Conservation (phyloP, 2,797 vertebrate species). For the Echiichthys vipera region DNA sequence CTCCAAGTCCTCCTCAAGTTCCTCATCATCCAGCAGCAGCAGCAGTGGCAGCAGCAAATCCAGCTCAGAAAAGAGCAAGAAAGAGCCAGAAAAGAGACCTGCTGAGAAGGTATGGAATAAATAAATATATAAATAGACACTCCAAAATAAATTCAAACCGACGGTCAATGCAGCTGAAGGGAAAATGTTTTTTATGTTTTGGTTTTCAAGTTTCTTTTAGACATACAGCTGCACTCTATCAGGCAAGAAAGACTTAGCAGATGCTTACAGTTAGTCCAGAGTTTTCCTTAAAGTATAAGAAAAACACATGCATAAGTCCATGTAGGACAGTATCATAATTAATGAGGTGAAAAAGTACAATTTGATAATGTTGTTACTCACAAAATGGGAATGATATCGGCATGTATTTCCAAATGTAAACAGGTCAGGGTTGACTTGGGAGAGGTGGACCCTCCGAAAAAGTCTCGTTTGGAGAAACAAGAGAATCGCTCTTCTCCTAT, state of each 20-base stretch:
- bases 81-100: conserved; percentile 93
- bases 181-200: background rate
- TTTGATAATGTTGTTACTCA: background rate
- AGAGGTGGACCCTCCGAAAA: conserved; percentile 93
- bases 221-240: background rate
- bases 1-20: conserved; percentile 87
- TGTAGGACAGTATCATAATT: background rate
- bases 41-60: conserved; percentile 90
- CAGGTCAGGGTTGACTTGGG: conserved; percentile 89
- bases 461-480: conserved; percentile 91
- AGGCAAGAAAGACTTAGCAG: background rate
- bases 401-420: conserved; percentile 11
- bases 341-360: background rate
- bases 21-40: conserved; percentile 87
- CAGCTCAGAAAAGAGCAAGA: conserved; percentile 92
- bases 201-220: background rate
- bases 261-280: background rate
- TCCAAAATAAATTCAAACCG: background rate
- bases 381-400: background rate
- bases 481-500: conserved; percentile 92
- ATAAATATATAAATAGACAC: background rate
- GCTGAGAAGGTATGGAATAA: conserved; percentile 89
- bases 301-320: background rate
- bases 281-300: background rate
- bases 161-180: background rate